Conservation (phyloP, 2,888 invertebrate genomes). For the Ashinkailepas kermadecensis region DNA sequence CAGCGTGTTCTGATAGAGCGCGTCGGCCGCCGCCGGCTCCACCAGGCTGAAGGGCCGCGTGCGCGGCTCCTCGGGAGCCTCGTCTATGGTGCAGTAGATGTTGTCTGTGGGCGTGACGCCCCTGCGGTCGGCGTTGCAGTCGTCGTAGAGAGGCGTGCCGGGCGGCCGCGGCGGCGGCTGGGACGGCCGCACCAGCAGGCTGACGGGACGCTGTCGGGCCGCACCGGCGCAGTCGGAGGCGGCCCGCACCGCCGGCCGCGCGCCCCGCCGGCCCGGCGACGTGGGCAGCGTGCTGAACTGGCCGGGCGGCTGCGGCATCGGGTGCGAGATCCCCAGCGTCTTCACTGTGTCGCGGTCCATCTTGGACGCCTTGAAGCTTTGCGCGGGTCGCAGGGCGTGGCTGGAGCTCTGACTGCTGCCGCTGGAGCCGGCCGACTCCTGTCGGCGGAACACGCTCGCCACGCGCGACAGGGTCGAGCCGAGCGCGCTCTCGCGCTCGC, state of each 20-base stretch:
- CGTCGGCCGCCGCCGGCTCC: neutral
- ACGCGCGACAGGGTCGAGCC: neutral
- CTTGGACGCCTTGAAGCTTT: slow-evolving; percentile 21
- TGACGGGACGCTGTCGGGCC: neutral
- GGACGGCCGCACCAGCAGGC: slow-evolving; percentile 10
- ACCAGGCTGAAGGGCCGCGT: neutral
- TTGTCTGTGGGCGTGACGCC: neutral
- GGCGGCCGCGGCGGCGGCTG: slow-evolving; percentile 19
- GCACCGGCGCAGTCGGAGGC: neutral
- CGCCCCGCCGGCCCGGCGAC: slow-evolving; percentile 13
- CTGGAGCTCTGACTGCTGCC: neutral
- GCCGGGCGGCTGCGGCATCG: neutral
- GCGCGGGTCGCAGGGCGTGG: neutral
- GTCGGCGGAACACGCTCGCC: neutral
- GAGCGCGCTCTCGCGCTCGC: neutral
- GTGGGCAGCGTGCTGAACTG: slow-evolving; percentile 1
- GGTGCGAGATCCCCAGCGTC: neutral
- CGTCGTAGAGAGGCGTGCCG: neutral
- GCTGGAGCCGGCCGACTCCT: neutral
- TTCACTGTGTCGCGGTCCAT: slow-evolving; percentile 3
- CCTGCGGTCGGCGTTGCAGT: neutral
- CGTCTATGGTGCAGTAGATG: slow-evolving; percentile 14
- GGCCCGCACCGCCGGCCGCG: slow-evolving; percentile 43
- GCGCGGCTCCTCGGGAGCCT: neutral
- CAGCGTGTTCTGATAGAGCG: neutral